Evolutionary conservation across 2,888 invertebrate species (phyloP).

Genomic region (Drosophila buzzatii): DNA sequence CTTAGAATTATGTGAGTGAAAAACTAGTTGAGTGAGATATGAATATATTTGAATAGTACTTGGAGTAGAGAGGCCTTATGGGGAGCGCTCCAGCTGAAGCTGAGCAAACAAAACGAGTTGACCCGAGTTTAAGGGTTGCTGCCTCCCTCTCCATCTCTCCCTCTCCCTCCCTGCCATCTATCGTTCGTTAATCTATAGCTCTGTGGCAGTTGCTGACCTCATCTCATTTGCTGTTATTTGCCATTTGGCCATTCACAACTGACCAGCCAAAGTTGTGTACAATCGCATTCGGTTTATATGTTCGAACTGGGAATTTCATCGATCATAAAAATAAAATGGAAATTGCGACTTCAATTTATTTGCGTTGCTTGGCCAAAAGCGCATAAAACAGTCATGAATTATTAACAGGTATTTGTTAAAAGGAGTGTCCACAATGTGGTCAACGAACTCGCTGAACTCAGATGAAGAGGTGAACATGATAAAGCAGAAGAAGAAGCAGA

Average conservation of each 20-base stretch:
- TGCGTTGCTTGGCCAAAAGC: constrained; percentile 56
- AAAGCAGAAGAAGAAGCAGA: constrained; percentile 1
- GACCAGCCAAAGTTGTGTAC: constrained; percentile 22
- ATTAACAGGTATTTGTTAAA: constrained; percentile 69
- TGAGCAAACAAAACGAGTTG: not conserved
- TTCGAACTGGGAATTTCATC: constrained; percentile 84
- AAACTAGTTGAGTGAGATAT: constrained; percentile 21
- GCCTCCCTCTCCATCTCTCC: too few relatives aligned
- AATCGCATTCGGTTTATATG: constrained; percentile 45
- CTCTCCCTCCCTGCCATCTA: too few relatives aligned
- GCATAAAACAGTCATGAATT: constrained; percentile 73
- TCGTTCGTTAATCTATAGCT: not conserved
- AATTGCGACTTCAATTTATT: constrained; percentile 79
- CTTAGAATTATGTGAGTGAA: constrained; percentile 24
- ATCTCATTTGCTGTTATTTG: constrained; percentile 59
- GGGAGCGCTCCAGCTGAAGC: not conserved
- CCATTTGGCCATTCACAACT: constrained; percentile 49
- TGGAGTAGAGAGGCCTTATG: not conserved
- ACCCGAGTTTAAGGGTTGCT: constrained; percentile 27
- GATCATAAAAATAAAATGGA: constrained; percentile 84
- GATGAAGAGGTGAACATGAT: constrained; percentile 11
- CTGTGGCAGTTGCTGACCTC: constrained; percentile 2
- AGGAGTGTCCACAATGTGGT: constrained; percentile 50
- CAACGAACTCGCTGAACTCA: constrained; percentile 37
- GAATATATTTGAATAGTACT: not conserved